Percentiles rank a stretch among this genome's conserved stretches.
phyloP scores from a whole-genome alignment of 2,888 invertebrate genomes.

The Hirtodrosophila duncani region DNA sequence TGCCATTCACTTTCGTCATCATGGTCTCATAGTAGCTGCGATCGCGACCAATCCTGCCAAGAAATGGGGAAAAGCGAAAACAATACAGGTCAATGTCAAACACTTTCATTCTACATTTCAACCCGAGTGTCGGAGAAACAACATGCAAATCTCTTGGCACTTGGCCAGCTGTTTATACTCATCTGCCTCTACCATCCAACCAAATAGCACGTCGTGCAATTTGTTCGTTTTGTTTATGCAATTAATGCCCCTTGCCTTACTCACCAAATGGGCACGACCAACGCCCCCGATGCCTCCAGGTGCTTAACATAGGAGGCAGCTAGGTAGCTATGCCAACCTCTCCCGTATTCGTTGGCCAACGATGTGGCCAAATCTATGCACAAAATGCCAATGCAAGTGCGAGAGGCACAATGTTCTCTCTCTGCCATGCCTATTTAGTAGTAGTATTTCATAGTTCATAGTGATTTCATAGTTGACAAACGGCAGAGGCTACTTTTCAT shows the following conservation, averaged over 20 bases:
- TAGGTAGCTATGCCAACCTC: conserved; percentile 84
- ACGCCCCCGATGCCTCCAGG: conserved; percentile 89
- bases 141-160: conserved; percentile 7
- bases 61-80: background rate
- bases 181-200: background rate
- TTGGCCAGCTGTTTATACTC: conserved; percentile 18
- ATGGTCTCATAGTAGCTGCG: conserved; percentile 82
- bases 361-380: conserved; percentile 83
- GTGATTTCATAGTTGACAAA: no score
- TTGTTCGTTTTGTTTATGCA: background rate
- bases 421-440: no score
- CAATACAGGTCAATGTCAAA: background rate
- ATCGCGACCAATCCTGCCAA: conserved; percentile 81
- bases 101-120: background rate
- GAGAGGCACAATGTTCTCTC: no score
- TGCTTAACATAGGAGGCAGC: conserved; percentile 92
- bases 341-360: conserved; percentile 80
- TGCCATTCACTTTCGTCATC: conserved; percentile 83
- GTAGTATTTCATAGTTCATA: no score
- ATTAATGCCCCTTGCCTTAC: conserved; percentile 37
- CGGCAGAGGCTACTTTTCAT: no score
- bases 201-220: no score
- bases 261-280: conserved; percentile 89
- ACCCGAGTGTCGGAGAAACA: conserved; percentile 1
- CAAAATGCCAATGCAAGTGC: conserved; percentile 82